Evolutionary conservation across 2,888 invertebrate species (phyloP), one percentile per base, ranked within the genome.

Genomic region (Tetragnatha montana): DNA sequence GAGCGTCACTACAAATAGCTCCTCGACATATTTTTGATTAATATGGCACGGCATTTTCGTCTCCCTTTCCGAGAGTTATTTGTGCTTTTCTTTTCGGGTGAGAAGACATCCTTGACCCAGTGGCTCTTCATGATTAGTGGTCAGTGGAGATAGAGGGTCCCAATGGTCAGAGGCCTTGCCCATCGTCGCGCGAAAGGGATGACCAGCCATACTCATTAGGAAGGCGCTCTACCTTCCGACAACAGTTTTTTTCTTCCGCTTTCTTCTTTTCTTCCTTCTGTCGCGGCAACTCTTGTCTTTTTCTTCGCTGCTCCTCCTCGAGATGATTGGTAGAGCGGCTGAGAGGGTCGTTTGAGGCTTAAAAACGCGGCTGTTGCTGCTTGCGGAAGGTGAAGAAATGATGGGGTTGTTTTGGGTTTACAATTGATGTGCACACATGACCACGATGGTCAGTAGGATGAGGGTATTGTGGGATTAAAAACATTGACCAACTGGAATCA

Each of bases 91-190:
- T 87, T 87, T 82, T 81, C 81, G 81, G 81, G 70, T 81, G 81
- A 87, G 87, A 70, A 51, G 78, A 82, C 79, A 88, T 88, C 83
- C 88, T 88, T 88, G 88, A 88, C 88, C 88, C 74, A 83, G 78
- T 88, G 47, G 49, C 83, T 50, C 60, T 71, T 68, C 79, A 79
- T 88, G 83, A 88, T 88, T 88, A 83, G 88, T 83, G 75, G 82
- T 47, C 83, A 81, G 81, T n/a, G 49, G 68, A 82, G 87, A 88
- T 88, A 88, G 69, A 88, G 79, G 88, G 83, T 83, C 88, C 78
- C 79, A n/a, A 73, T 83, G 83, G 88, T 88, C 88, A 79, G 78
- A 82, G 79, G 76, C 88, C 82, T 76, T 82, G 78, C 83, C 68
- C 79, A 74, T 69, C 47, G 22, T 83, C 70, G 73, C 47, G 74